Evolutionary conservation across 2,113 vertebrate species (phyloP).

Genomic region (Bathybates hornii): DNA sequence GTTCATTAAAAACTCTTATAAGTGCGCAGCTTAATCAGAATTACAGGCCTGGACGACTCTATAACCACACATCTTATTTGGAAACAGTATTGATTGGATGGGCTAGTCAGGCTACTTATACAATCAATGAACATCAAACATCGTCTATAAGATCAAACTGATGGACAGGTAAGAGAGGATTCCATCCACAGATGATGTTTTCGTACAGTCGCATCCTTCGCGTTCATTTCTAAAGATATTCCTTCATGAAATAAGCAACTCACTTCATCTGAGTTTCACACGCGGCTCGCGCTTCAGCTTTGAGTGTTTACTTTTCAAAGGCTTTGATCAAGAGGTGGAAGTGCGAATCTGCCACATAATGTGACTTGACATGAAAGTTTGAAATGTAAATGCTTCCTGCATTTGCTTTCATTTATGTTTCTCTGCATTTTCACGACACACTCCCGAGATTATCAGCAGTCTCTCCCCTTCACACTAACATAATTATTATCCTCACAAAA

Average conservation of each 20-base stretch:
- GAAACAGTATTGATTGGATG: neutral
- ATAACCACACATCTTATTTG: neutral
- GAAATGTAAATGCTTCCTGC: neutral
- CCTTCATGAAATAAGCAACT: neutral
- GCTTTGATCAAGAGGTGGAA: neutral
- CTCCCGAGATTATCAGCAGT: neutral
- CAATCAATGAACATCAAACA: neutral
- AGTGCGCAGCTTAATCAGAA: neutral
- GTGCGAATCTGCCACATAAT: neutral
- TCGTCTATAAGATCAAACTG: neutral
- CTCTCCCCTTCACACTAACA: neutral
- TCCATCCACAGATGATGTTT: neutral
- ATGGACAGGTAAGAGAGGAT: neutral
- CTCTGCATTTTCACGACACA: neutral
- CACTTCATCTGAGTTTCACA: neutral
- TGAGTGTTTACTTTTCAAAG: neutral
- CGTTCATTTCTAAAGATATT: neutral
- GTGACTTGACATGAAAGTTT: neutral
- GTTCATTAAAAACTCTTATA: neutral
- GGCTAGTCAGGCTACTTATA: neutral
- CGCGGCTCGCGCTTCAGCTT: neutral
- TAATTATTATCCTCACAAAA: neutral
- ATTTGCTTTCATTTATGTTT: neutral
- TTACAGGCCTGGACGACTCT: neutral
- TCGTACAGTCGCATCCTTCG: neutral